Base-by-base conservation (phyloP, 2,888 invertebrate species). In the Clanis bilineata region DNA sequence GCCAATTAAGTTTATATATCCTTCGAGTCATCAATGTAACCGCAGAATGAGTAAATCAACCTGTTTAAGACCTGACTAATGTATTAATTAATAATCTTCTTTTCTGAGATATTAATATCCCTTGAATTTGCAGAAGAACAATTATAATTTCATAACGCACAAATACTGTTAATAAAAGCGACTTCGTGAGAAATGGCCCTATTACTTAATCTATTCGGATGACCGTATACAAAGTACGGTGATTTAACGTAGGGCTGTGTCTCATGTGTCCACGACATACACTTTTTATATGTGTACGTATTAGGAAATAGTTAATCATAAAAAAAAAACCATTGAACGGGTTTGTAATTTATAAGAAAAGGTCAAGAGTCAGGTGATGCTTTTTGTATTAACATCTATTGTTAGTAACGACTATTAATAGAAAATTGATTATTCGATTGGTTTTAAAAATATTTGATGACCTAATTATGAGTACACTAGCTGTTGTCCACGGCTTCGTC, bases 131-230 rank as follows among this genome's bases (percentile, higher is more conserved):
- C 70, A 72, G 55, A 57, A 65, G 63, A 71, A 73, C 71, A 73
- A 77, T 76, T 73, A 72, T 68, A 62, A 74, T 80, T 81, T 79
- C 79, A 69, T 72, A 75, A 51, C 15, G 18, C 51, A 28, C 28
- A 51, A 32, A 32, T 10, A 21, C 51, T 10, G 18, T 15, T 2
- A 51, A 51, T 28, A 9, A 10, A 65, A 63, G 63, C 59, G 67
- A 62, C 71, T 71, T 77, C 81, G 83, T 85, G 83, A 80, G 85
- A 85, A 80, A 73, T 71, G 66, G 58, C 57, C 61, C 60, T 69
- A 72, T 85, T 84, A 74, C 82, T 60, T 68, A 74, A 84, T 73
- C 70, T 69, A 60, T n/a, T 62, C 61, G 64, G 71, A 77, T 79
- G 80, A 32, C 32, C 18, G 51, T 32, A 51, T 10, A 32, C 51